phyloP scores from a whole-genome alignment of 2,113 vertebrate species.

The Bettongia penicillata region DNA sequence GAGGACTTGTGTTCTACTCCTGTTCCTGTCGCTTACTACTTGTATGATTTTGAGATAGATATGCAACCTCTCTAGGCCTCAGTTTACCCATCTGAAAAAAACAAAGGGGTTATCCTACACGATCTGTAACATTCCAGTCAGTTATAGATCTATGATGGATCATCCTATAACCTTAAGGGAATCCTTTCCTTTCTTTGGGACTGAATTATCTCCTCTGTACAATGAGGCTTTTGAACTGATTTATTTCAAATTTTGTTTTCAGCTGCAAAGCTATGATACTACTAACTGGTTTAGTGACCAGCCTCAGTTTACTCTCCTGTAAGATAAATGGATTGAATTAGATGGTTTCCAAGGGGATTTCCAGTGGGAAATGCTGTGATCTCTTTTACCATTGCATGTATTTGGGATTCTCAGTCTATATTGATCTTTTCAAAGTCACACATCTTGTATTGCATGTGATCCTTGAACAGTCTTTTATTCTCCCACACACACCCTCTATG shows the following conservation, averaged over 20 bases:
- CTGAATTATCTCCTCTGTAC: background rate
- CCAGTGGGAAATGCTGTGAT: background rate
- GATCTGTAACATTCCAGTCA: background rate
- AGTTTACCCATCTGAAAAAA: background rate
- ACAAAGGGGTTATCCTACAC: background rate
- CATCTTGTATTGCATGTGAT: background rate
- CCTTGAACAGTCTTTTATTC: background rate
- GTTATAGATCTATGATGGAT: background rate
- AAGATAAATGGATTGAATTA: background rate
- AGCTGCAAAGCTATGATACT: background rate
- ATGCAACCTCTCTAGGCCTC: background rate
- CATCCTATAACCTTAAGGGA: background rate
- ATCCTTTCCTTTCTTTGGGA: background rate
- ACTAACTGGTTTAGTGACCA: background rate
- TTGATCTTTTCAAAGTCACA: constrained; percentile 1
- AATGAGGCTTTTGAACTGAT: background rate
- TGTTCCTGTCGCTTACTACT: background rate
- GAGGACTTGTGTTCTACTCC: background rate
- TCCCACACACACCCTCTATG: background rate
- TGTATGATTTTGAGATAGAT: background rate
- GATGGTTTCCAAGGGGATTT: background rate
- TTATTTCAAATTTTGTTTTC: background rate
- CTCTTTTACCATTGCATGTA: background rate
- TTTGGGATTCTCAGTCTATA: background rate
- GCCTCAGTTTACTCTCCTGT: background rate